Percentiles rank a stretch among this genome's conserved stretches.
Conservation (phyloP, 2,797 vertebrate species). For the Oceanodroma leucorhoa region DNA sequence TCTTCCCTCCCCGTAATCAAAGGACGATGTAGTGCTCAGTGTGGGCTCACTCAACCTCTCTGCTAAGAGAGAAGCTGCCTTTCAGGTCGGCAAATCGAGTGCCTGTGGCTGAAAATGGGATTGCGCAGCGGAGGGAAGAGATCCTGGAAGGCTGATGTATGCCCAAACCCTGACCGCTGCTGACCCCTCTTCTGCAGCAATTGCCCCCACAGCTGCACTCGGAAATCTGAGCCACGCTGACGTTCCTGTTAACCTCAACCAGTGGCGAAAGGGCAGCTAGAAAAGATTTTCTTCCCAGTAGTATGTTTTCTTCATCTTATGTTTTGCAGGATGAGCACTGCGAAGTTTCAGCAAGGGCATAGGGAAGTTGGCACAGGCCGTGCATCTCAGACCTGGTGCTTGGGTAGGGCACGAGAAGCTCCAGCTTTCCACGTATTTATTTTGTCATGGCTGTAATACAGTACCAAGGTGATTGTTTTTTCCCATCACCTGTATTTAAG, state of each 20-base stretch:
- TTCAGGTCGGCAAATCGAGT: neutral
- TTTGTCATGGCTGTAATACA: neutral
- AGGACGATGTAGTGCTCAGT: neutral
- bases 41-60: neutral
- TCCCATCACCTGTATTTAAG: neutral
- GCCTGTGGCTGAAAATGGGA: neutral
- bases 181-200: neutral
- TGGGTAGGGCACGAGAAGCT: neutral
- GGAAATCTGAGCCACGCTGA: rapidly evolving
- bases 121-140: neutral
- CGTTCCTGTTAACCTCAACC: neutral
- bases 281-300: neutral
- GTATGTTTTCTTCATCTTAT: neutral
- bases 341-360: neutral
- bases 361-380: neutral
- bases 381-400: neutral
- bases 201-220: neutral
- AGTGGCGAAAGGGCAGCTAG: neutral
- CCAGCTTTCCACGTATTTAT: neutral
- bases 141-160: neutral
- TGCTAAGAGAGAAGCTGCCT: neutral
- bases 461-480: neutral
- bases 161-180: neutral
- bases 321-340: neutral
- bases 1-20: neutral